Conservation (phyloP, 2,113 vertebrate species). For the Megaceryle maxima region DNA sequence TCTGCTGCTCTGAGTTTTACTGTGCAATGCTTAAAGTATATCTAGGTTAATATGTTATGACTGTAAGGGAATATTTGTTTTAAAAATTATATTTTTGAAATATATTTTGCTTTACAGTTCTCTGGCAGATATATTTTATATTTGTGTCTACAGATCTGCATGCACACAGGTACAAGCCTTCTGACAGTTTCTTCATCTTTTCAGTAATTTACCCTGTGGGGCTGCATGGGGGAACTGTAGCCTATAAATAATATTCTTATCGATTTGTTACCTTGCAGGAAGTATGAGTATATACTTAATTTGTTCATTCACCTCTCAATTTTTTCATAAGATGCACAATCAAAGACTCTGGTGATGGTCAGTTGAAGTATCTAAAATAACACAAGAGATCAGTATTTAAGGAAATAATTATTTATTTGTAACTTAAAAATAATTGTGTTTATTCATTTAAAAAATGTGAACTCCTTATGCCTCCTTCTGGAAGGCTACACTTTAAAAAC, state of each 20-base stretch:
- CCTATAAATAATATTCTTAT: background rate
- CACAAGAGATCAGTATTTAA: background rate
- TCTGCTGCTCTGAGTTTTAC: background rate
- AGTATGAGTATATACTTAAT: background rate
- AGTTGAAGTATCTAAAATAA: background rate
- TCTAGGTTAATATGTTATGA: background rate
- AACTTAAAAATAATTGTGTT: background rate
- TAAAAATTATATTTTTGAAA: background rate
- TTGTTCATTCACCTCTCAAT: background rate
- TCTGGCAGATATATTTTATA: background rate
- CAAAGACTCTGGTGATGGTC: background rate
- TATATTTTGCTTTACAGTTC: background rate
- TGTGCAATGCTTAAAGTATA: background rate
- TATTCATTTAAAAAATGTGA: background rate
- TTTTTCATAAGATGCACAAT: background rate
- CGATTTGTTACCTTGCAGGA: background rate
- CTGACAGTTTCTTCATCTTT: background rate
- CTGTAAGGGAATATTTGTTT: background rate
- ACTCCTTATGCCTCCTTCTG: background rate
- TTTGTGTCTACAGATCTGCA: background rate
- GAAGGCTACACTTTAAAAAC: background rate
- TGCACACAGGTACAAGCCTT: background rate
- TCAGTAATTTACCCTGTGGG: background rate
- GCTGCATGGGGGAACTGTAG: background rate
- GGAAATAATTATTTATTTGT: background rate